Conservation (phyloP, 2,888 invertebrate genomes). For the Mimumesa dahlbomi region DNA sequence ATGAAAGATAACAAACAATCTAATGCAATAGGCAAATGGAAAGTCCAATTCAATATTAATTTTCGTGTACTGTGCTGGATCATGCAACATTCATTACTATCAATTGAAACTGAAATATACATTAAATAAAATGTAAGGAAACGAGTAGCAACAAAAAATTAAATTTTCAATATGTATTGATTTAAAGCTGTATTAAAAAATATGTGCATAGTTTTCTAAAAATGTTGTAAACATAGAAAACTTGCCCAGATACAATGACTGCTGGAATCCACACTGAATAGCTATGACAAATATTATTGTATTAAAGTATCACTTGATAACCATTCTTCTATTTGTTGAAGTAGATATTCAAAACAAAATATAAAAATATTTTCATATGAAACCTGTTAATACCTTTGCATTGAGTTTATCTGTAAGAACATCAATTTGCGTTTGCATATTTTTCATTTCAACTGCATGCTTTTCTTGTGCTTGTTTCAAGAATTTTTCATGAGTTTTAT, state of each 20-base stretch:
- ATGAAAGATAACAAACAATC: too few species aligned
- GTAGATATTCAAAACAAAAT: not conserved
- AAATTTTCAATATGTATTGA: not conserved
- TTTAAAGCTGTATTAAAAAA: not conserved
- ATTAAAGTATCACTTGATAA: not conserved
- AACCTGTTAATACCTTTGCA: conserved; percentile 67
- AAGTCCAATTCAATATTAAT: too few species aligned
- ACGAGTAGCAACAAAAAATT: not conserved
- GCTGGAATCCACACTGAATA: conserved; percentile 64
- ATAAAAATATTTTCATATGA: not conserved
- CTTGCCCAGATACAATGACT: conserved; percentile 67
- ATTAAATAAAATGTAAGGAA: not conserved
- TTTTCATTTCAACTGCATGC: conserved; percentile 80
- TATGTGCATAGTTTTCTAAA: conserved; percentile 5
- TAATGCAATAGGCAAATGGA: too few species aligned
- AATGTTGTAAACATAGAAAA: conserved; percentile 38
- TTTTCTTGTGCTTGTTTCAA: conserved; percentile 81
- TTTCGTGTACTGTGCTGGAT: too few species aligned
- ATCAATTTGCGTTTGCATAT: conserved; percentile 81
- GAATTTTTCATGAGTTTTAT: conserved; percentile 76
- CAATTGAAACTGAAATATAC: too few species aligned
- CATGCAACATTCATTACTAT: too few species aligned
- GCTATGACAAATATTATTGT: conserved; percentile 59
- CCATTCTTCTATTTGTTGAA: not conserved
- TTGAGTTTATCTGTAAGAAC: conserved; percentile 77